A percentile compares a stretch with the other conserved stretches of the same genome.
Conservation (phyloP, 2,113 vertebrate species). For the Paratilapia polleni region DNA sequence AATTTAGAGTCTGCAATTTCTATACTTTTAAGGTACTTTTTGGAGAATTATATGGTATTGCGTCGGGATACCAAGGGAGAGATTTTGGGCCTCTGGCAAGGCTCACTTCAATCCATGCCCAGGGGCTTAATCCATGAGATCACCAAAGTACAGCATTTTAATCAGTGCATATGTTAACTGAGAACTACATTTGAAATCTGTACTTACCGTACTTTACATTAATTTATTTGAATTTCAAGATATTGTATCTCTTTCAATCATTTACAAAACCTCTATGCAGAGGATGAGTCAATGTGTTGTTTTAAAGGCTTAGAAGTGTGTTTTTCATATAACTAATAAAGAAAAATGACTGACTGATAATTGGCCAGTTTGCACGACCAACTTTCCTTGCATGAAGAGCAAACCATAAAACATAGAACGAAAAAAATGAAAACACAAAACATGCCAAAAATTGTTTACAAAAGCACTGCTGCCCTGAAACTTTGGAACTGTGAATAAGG, state of each 20-base stretch:
- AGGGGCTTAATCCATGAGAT: neutral
- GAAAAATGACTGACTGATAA: neutral
- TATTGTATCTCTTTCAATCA: neutral
- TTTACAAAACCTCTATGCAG: neutral
- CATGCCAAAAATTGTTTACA: neutral
- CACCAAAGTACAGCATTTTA: no score
- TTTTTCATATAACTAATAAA: neutral
- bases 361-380: neutral
- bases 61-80: neutral
- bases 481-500: neutral
- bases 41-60: neutral
- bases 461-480: neutral
- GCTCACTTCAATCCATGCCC: neutral
- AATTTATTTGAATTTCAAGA: neutral
- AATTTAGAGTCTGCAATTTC: neutral
- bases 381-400: neutral
- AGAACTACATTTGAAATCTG: neutral
- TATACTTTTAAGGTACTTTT: neutral
- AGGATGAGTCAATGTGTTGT: neutral
- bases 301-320: neutral
- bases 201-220: neutral
- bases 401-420: neutral
- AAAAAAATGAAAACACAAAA: neutral
- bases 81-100: neutral
- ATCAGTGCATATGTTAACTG: neutral